Conservation (phyloP, 2,797 vertebrate species). For the Lindbergichthys nudifrons region DNA sequence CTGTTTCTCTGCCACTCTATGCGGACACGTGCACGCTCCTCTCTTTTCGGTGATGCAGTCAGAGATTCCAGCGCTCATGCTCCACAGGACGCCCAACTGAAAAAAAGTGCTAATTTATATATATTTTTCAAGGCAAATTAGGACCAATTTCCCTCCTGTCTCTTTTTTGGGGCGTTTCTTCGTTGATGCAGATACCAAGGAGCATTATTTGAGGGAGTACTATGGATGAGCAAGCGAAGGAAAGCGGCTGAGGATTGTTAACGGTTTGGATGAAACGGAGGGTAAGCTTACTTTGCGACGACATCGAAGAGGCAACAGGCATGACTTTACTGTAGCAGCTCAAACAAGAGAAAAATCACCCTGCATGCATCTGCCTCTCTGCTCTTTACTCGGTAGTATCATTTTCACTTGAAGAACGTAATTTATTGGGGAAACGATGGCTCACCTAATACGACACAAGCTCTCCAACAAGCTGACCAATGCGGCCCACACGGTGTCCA, state of each 20-base stretch:
- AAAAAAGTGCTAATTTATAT: slow-evolving; percentile 19
- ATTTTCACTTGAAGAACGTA: slow-evolving; percentile 24
- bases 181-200: slow-evolving; percentile 22
- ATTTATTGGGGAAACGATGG: slow-evolving; percentile 81
- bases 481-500: slow-evolving; percentile 91
- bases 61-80: slow-evolving; percentile 76
- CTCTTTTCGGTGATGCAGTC: slow-evolving; percentile 45
- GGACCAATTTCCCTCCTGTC: slow-evolving; percentile 25
- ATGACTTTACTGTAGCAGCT: slow-evolving; percentile 65
- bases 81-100: slow-evolving; percentile 49
- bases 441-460: slow-evolving; percentile 94
- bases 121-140: slow-evolving; percentile 37
- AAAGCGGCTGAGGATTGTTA: slow-evolving; percentile 75
- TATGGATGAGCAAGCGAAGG: slow-evolving; percentile 82
- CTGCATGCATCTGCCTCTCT: slow-evolving; percentile 40
- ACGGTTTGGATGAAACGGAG: slow-evolving; percentile 48
- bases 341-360: not conserved
- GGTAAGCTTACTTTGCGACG: slow-evolving; percentile 25
- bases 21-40: slow-evolving; percentile 76
- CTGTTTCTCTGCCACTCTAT: slow-evolving; percentile 74
- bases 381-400: slow-evolving; percentile 11
- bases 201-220: slow-evolving; percentile 68
- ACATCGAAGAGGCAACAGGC: slow-evolving; percentile 67
- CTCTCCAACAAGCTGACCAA: slow-evolving; percentile 93
- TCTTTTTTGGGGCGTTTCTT: slow-evolving; percentile 25